phyloP scores from a whole-genome alignment of 2,797 vertebrate species.

The Rhincodon typus region DNA sequence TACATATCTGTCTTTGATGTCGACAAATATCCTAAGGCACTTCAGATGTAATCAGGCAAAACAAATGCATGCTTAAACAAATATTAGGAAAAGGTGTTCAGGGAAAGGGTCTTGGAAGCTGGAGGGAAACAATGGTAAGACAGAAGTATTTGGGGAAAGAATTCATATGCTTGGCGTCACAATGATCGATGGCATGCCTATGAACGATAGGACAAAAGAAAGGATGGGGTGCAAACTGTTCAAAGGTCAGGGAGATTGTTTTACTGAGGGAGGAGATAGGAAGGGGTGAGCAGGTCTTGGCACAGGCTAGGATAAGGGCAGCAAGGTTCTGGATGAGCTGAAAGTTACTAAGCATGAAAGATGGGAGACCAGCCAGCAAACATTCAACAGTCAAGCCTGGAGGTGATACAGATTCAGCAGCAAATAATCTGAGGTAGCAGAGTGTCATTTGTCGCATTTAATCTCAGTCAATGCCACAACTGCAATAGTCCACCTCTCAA shows the following conservation, averaged over 20 bases:
- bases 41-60: too few species aligned
- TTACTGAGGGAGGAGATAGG: background rate
- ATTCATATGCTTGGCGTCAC: background rate
- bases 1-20: too few species aligned
- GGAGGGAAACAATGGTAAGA: too few species aligned
- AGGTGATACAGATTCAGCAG: background rate
- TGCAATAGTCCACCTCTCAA: background rate
- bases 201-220: background rate
- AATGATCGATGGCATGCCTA: background rate
- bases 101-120: too few species aligned
- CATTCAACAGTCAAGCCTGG: background rate
- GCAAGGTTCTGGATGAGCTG: background rate
- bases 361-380: background rate
- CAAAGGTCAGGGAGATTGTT: background rate
- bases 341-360: background rate
- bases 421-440: background rate
- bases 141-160: too few species aligned
- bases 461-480: background rate
- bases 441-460: background rate
- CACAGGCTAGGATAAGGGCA: background rate
- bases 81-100: too few species aligned
- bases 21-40: too few species aligned
- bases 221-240: background rate
- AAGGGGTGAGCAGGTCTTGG: background rate
- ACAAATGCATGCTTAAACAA: too few species aligned